phyloP scores from a whole-genome alignment of 2,888 invertebrate species.

The Schizaphis graminum region DNA sequence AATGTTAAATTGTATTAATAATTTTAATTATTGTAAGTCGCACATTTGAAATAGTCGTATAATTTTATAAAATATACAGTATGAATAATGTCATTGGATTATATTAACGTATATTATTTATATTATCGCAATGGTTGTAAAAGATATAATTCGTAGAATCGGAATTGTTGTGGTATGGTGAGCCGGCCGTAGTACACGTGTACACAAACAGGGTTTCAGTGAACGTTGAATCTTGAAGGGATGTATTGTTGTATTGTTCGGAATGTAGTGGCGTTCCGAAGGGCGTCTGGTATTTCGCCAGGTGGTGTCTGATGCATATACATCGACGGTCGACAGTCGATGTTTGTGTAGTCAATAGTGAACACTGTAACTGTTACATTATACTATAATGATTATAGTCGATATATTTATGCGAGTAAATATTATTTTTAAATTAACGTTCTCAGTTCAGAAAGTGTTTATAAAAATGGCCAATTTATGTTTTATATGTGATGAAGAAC shows the following conservation, averaged over 20 bases:
- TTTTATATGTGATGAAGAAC: slow-evolving; percentile 13
- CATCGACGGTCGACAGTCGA: not conserved
- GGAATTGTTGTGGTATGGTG: not conserved
- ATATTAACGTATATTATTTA: not conserved
- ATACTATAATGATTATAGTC: too few relatives aligned
- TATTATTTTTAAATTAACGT: not conserved
- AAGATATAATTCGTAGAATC: not conserved
- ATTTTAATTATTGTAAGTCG: not conserved
- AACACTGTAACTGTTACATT: not conserved
- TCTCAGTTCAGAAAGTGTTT: not conserved
- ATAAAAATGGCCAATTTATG: slow-evolving; percentile 22
- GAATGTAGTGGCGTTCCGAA: not conserved
- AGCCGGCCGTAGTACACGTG: not conserved
- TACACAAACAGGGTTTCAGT: not conserved
- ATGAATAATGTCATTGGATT: not conserved
- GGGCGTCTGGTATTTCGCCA: not conserved
- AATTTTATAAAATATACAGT: not conserved
- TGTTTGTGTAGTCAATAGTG: not conserved
- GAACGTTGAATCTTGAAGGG: not conserved
- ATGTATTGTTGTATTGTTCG: not conserved
- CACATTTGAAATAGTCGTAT: not conserved
- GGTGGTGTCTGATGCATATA: not conserved
- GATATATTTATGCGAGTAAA: not conserved
- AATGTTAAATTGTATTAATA: not conserved
- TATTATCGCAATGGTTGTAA: not conserved